Conservation (phyloP, 2,113 vertebrate species). For the Aphelocoma coerulescens region DNA sequence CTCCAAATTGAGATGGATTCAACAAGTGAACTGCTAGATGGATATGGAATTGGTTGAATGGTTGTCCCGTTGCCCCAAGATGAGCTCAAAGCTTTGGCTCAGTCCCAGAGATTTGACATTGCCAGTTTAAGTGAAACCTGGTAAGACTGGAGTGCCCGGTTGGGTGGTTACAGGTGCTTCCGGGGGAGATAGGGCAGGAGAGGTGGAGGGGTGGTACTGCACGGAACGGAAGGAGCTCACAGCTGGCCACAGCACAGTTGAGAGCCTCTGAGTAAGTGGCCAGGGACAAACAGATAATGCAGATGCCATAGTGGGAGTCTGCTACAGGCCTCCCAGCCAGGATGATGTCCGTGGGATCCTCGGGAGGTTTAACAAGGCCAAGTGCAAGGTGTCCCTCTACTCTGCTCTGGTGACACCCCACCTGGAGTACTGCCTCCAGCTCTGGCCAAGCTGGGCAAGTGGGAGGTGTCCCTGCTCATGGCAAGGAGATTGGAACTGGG, state of each 20-base stretch:
- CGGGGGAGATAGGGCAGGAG: background rate
- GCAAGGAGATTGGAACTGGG: background rate
- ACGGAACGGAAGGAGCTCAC: fast-evolving
- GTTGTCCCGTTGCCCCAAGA: background rate
- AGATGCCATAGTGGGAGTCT: fast-evolving
- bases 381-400: background rate
- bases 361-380: fast-evolving
- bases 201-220: background rate
- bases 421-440: no score
- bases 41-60: background rate
- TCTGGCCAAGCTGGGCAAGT: no score
- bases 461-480: background rate
- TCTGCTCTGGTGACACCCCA: background rate
- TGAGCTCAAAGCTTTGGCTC: background rate
- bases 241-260: background rate
- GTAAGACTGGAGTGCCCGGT: background rate
- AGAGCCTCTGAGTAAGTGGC: background rate
- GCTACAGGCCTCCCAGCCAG: no score
- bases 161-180: background rate
- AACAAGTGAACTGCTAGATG: no score
- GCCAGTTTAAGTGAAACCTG: background rate
- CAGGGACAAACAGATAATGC: background rate
- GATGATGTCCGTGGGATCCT: fast-evolving
- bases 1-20: background rate
- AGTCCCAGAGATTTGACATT: background rate